Evolutionary conservation across 2,113 vertebrate genomes (phyloP).

Genomic region (Isichthys henryi): DNA sequence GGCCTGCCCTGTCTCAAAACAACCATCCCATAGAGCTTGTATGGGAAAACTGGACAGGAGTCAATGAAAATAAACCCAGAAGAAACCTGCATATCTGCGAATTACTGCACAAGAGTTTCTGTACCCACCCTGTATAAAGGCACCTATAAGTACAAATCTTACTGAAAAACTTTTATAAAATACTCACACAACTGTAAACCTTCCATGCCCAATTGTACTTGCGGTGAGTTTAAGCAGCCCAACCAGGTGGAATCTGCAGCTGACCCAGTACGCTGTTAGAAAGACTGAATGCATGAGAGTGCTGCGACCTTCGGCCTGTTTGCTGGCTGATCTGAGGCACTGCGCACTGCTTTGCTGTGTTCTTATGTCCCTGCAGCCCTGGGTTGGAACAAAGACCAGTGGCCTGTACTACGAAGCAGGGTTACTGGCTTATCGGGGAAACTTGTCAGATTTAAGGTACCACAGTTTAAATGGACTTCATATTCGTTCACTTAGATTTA

Average conservation of each 20-base stretch:
- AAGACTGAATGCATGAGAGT: background rate
- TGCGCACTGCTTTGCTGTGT: background rate
- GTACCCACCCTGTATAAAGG: background rate
- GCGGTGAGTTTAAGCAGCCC: background rate
- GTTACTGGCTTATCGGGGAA: no score
- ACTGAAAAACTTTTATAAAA: background rate
- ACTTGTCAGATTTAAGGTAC: no score
- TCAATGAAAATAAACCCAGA: background rate
- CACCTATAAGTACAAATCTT: background rate
- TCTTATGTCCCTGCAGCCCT: background rate
- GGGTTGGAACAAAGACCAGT: background rate
- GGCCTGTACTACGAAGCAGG: no score
- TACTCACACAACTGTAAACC: background rate
- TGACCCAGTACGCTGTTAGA: background rate
- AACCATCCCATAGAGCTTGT: background rate
- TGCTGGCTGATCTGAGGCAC: background rate
- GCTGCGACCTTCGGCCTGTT: background rate
- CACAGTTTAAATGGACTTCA: no score
- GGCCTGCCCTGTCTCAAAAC: background rate
- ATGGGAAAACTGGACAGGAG: background rate
- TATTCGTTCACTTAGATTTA: no score
- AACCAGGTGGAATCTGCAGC: background rate
- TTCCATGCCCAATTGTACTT: background rate
- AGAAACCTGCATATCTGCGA: background rate
- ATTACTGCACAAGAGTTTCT: no score